Conservation (phyloP, 1,140 invertebrate genomes). For the Elymnias hypermnestra region DNA sequence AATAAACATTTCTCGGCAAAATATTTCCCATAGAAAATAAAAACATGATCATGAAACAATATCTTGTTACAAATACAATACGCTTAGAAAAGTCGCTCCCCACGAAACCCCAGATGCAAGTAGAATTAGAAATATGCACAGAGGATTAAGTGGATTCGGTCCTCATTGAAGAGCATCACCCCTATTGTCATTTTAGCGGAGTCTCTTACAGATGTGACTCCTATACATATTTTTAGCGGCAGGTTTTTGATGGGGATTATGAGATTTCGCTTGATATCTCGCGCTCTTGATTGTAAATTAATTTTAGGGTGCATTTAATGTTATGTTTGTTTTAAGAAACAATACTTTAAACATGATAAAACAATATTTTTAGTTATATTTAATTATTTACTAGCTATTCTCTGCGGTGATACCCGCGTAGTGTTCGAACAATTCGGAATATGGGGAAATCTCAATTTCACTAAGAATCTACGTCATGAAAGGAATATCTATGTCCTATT, state of each 20-base stretch:
- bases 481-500: too few relatives aligned
- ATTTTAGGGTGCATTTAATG: constrained; percentile 16
- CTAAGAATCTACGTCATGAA: too few relatives aligned
- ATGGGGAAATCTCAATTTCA: too few relatives aligned
- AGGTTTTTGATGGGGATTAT: constrained; percentile 55
- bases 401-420: too few relatives aligned
- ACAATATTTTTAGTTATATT: too few relatives aligned
- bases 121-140: constrained; percentile 56
- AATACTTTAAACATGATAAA: too few relatives aligned
- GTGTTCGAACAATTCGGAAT: too few relatives aligned
- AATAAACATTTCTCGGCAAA: too few relatives aligned
- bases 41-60: too few relatives aligned
- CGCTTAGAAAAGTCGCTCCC: too few relatives aligned
- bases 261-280: constrained; percentile 23
- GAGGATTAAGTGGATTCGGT: constrained; percentile 60
- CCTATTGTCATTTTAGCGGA: constrained; percentile 45
- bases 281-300: constrained; percentile 24
- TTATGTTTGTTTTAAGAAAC: constrained; percentile 10
- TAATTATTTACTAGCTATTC: too few relatives aligned
- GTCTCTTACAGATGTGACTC: constrained; percentile 45
- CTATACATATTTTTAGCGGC: constrained; percentile 28
- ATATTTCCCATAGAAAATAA: too few relatives aligned
- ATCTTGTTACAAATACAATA: not conserved
- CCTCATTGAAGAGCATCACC: constrained; percentile 44
- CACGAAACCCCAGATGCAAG: constrained; percentile 55